These are phyloP conservation scores for Eupithecia pulchellata DNA, from an alignment of 2,888 invertebrate genomes.

Conservation along the genomic window DNA sequence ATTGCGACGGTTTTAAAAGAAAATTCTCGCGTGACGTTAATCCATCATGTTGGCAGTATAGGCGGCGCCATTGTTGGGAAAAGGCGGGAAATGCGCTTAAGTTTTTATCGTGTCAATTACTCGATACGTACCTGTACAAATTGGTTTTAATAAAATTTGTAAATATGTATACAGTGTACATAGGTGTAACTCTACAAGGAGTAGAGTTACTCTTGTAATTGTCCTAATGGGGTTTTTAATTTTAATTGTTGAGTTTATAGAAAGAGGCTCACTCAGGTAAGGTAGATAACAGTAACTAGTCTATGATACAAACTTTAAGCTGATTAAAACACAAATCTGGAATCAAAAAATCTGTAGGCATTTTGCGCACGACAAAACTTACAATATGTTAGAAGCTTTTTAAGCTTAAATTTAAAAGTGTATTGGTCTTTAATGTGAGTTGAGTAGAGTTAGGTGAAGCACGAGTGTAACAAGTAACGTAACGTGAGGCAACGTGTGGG, in stretches of 20 bases:
- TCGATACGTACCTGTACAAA: constrained; percentile 33
- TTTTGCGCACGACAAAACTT: too few relatives aligned
- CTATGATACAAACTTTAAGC: too few relatives aligned
- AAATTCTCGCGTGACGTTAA: constrained; percentile 75
- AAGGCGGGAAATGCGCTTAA: constrained; percentile 48
- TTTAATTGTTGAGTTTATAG: constrained; percentile 21
- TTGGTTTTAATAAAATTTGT: constrained; percentile 28
- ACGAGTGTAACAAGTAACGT: constrained; percentile 37
- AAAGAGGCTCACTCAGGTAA: constrained; percentile 26
- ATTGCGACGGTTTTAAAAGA: constrained; percentile 72
- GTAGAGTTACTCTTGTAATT: not conserved
- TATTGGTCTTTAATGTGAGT: constrained; percentile 6
- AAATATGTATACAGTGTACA: too few relatives aligned
- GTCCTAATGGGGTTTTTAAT: constrained; percentile 16
- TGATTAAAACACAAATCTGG: not conserved
- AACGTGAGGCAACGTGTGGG: not conserved
- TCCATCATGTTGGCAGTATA: constrained; percentile 70
- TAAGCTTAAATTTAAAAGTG: not conserved
- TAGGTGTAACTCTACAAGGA: constrained; percentile 15
- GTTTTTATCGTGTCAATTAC: constrained; percentile 43
- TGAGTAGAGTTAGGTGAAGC: not conserved
- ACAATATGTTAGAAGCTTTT: not conserved
- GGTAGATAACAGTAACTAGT: too few relatives aligned
- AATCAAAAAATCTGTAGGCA: not conserved
- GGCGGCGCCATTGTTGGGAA: constrained; percentile 46